Evolutionary conservation across 2,113 vertebrate species (phyloP).

Genomic region (Dicentrarchus labrax): DNA sequence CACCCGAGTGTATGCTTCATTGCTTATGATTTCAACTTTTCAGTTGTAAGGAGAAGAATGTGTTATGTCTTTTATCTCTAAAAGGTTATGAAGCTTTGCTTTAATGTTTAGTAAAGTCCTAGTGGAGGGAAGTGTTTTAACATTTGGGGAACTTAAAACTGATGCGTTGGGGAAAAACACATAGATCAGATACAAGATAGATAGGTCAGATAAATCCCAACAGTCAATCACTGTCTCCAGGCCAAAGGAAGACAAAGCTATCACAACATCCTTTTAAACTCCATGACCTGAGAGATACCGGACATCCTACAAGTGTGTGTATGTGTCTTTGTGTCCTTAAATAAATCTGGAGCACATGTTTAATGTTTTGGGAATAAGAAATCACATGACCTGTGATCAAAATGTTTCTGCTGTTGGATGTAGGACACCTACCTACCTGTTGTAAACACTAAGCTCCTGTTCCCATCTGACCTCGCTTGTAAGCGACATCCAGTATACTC

Average conservation of each 20-base stretch:
- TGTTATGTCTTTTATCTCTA: no score
- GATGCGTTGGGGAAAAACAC: background rate
- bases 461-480: background rate
- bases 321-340: background rate
- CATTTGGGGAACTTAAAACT: background rate
- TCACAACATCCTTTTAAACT: background rate
- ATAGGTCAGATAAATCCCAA: background rate
- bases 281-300: background rate
- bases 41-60: no score
- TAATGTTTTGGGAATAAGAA: background rate
- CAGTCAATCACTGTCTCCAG: background rate
- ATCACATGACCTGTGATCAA: background rate
- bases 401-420: background rate
- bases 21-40: no score
- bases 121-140: background rate
- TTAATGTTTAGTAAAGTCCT: background rate
- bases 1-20: no score
- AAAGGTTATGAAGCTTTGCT: background rate
- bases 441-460: constrained; percentile 22
- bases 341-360: background rate
- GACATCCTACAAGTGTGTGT: background rate
- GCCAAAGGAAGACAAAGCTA: background rate
- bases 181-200: background rate
- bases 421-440: background rate
- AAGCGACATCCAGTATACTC: background rate